phyloP scores from a whole-genome alignment of 2,113 vertebrate species.

The Engystomops pustulosus region DNA sequence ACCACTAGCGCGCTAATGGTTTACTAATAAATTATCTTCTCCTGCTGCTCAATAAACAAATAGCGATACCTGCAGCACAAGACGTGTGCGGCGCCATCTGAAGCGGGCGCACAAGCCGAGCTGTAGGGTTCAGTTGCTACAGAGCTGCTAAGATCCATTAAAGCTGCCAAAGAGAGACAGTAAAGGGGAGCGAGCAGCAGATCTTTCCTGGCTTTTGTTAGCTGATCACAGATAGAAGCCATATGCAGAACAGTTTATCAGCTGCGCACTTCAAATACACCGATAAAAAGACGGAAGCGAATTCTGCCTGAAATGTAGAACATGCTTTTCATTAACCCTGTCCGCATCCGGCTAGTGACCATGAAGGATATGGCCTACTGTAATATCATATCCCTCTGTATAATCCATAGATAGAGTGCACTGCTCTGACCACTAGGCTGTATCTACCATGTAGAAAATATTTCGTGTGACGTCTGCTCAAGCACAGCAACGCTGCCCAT shows the following conservation, averaged over 20 bases:
- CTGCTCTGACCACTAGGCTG: background rate
- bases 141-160: conserved; percentile 41
- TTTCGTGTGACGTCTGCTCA: no score
- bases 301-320: conserved; percentile 28
- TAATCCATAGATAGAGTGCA: no score
- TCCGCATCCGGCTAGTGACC: background rate
- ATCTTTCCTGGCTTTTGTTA: conserved; percentile 53
- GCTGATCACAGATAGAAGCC: conserved; percentile 50
- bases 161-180: conserved; percentile 43
- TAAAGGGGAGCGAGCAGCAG: conserved; percentile 41
- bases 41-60: conserved; percentile 12
- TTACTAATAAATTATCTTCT: background rate
- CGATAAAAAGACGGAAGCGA: conserved; percentile 15
- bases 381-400: no score
- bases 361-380: no score
- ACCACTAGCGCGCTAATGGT: background rate
- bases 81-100: background rate
- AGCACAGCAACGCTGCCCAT: no score
- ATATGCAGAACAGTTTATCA: conserved; percentile 52
- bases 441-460: no score
- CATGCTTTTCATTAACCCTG: conserved; percentile 20
- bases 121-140: conserved; percentile 38
- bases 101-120: background rate
- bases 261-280: conserved; percentile 34
- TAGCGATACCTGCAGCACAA: conserved; percentile 27